Base-by-base conservation (phyloP, 2,113 vertebrate species). In the Sialia sialis region DNA sequence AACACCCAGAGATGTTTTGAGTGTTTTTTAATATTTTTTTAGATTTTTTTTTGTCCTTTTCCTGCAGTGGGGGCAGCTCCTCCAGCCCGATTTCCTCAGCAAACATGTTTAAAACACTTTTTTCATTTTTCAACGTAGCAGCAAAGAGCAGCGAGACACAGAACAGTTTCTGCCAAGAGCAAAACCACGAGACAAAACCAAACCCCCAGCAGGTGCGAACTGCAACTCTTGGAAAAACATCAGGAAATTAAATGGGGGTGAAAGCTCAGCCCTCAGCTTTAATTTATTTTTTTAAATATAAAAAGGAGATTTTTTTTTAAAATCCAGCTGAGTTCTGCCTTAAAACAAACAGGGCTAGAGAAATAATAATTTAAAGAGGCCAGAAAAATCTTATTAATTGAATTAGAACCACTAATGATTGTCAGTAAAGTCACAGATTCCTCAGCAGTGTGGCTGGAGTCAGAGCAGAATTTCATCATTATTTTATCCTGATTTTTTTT, bases 121-220 rank as follows among this genome's bases (percentile, higher is more conserved):
- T 94, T 80, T 78, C 70, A 58, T 58, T 85, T 94, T 80, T 78
- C 70, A 51, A 91, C 54, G 23, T 20, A 93, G 95, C 94, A 97
- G 95, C 95, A 93, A 90, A 95, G 90, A 93, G 34, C 92, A 96
- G 90, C 82, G 26, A 82, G 95, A 95, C 91, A 95, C 89, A 51
- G 56, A 89, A 79, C 38, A 82, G 81, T 6, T 93, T 96, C 84
- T 87, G 93, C 93, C 84, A 94, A 93, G 32, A 95, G 91, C 80
- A 27, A 87, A 59, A 88, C 89, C 49, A 89, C 12, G 9, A 48
- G 48, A 81, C n/a, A 15, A 73, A 77, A 70, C 21, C 16, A 13
- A 48, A 18, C 6, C 44, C 59, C 67, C 90, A 56, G 66, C 84
- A 56, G 59, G 48, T 52, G 64, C 67, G 16, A 96, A 86, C 81